Conservation (phyloP, 2,113 vertebrate species). For the Caloenas nicobarica region DNA sequence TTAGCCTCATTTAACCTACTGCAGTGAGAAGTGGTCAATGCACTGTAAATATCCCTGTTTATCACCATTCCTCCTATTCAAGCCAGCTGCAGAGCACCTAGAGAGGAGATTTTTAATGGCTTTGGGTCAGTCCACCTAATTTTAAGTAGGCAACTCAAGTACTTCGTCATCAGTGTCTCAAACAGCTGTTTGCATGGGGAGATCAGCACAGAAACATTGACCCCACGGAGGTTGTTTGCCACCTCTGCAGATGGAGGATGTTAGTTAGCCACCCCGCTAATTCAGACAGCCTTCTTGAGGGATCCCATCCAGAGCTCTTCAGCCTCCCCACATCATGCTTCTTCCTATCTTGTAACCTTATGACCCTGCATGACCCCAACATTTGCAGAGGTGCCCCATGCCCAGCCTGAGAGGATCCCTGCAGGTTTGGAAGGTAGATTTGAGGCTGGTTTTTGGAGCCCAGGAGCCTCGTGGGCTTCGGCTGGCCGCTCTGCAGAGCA, state of each 20-base stretch:
- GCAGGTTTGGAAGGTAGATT: not conserved
- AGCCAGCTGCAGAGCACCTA: not conserved
- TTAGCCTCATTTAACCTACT: conserved; percentile 38
- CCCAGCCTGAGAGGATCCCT: not conserved
- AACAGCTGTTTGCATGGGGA: not conserved
- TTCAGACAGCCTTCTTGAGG: not conserved
- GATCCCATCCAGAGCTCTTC: not conserved
- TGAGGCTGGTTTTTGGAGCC: not conserved
- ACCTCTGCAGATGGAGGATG: not conserved
- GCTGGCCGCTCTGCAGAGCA: not conserved
- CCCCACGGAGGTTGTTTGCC: not conserved
- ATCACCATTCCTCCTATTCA: not conserved
- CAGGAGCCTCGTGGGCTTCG: not conserved
- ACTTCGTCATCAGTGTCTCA: not conserved
- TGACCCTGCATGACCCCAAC: not conserved
- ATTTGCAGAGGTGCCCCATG: not conserved
- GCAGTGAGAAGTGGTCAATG: not conserved
- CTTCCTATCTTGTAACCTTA: not conserved
- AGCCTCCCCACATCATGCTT: not conserved
- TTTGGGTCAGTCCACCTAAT: not conserved
- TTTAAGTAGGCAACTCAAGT: not conserved
- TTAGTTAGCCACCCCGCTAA: not conserved
- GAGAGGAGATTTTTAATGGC: not conserved
- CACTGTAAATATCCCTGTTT: not conserved
- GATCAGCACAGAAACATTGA: not conserved